Base-by-base conservation (phyloP, 2,797 vertebrate species). In the Amniataba percoides region DNA sequence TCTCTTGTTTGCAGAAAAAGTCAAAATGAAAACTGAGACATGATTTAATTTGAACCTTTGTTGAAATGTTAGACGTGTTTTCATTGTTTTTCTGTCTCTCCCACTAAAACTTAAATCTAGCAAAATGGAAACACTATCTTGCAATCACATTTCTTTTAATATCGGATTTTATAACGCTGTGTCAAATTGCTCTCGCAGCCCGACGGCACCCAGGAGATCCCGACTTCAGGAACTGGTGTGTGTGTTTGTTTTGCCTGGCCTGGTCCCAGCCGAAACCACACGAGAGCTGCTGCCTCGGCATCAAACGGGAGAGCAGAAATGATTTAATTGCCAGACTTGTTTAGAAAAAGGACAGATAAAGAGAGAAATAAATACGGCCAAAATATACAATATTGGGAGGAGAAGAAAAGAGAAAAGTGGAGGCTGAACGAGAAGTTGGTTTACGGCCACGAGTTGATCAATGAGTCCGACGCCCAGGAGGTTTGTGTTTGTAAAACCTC, bases 181-280 rank as follows among this genome's bases (percentile, higher is more conserved):
- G 40, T 71, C 19, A 71, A 59, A 66, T n/a, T 48, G 58, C 62
- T 48, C 51, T 6, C 25, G 57, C 66, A 48, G 64, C 61, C 77
- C 31, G 13, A 57, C 64, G 66, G 73, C 68, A 61, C 61, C 57
- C 27, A 39, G 25, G 25, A 59, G 49, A 67, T 71, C 67, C 59
- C 14, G 40, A 76, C 56, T 78, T 71, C 59, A 83, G 66, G 78
- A 80, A 77, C 78, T 61, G 18, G 62, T 42, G 51, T 79, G 66
- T 77, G 51, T 79, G 66, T 77, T 82, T 88, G 85, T 85, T 87
- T 88, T 62, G 64, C 43, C 74, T 89, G 87, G 85, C 82, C 49
- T 55, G 23, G 8, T 21, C 81, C 82, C 73, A 77, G 74, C 40
- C 57, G 4, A 73, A 88, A 80, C 71, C 71, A 70, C 77, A 58